These are phyloP conservation scores for Rhinophrynus dorsalis DNA, from an alignment of 2,797 vertebrate species.

Conservation along the genomic window DNA sequence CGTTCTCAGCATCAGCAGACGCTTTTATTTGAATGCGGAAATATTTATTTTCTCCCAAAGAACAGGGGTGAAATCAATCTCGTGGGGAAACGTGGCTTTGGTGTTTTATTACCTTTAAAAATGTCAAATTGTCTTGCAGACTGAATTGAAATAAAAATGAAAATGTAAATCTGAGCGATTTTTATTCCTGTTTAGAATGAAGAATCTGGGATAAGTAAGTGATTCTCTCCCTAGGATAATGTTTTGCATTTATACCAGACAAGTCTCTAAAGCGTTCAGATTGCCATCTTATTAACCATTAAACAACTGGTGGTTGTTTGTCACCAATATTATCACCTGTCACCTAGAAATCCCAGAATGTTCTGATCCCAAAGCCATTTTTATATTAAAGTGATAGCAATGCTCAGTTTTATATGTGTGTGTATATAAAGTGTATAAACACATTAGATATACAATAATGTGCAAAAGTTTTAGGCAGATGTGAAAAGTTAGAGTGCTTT, in stretches of 20 bases:
- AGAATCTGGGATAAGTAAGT: neutral
- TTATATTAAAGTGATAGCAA: too few relatives aligned
- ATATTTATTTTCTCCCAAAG: conserved; percentile 49
- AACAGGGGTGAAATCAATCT: conserved; percentile 41
- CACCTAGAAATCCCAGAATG: neutral
- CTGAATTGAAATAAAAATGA: conserved; percentile 47
- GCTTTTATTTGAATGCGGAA: neutral
- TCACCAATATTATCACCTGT: neutral
- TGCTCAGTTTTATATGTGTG: too few relatives aligned
- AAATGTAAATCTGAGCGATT: conserved; percentile 32
- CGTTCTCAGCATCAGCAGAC: neutral
- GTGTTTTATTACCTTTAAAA: conserved; percentile 51
- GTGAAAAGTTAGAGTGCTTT: too few relatives aligned
- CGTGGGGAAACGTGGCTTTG: conserved; percentile 14
- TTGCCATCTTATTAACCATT: neutral
- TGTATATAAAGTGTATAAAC: too few relatives aligned
- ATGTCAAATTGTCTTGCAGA: conserved; percentile 24
- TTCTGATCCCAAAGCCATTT: too few relatives aligned
- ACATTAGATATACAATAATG: too few relatives aligned
- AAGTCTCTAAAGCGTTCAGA: neutral
- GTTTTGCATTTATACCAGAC: conserved; percentile 19
- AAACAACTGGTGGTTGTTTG: neutral
- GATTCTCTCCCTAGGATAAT: conserved; percentile 4
- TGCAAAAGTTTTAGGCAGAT: too few relatives aligned
- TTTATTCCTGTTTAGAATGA: conserved; percentile 23